Evolutionary conservation across 1,140 invertebrate genomes (phyloP), one percentile per base, ranked within the genome.

Genomic region (Zaprionus lachaisei): DNA sequence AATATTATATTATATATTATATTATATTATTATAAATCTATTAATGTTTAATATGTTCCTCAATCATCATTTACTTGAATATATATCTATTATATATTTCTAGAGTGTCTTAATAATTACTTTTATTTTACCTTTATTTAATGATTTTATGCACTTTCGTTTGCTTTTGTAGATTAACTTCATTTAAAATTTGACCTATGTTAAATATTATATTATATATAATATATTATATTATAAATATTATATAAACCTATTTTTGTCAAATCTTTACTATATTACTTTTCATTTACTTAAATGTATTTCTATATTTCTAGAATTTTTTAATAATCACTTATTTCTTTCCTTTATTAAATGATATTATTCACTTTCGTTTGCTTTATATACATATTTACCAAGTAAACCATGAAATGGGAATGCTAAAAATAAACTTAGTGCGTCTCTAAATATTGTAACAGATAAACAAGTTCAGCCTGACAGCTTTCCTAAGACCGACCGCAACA

Each of bases 361-460:
- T 17, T 17, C n/a, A 47, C n/a, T 47, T 47, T 47, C 41, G n/a
- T 47, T 47, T 47, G 7, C n/a, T 3, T 47, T 4, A 47, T 47
- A 17, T n/a, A n/a, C 38, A 41, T 15, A 47, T 47, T 47, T n/a
- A 47, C 41, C 41, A 17, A 47, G 41, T 17, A 20, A 17, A 17
- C 41, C 41, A 17, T 4, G n/a, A 47, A 47, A 47, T 44, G 2
- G 5, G 22, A 49, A 49, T 22, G 20, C 47, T 24, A 51, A 51
- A 51, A 51, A 51, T 51, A 51, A 4, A 20, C 12, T 11, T 24
- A 14, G 14, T 14, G 22, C 47, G 47, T 51, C 47, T 51, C 47
- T n/a, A 47, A 47, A 47, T 47, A 47, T 47, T 47, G 47, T 51
- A 51, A 51, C 20, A 51, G 47, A 51, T 14, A 62, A 49, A 62